Conservation (phyloP, 1,140 invertebrate genomes). For the Nylanderia fulva region DNA sequence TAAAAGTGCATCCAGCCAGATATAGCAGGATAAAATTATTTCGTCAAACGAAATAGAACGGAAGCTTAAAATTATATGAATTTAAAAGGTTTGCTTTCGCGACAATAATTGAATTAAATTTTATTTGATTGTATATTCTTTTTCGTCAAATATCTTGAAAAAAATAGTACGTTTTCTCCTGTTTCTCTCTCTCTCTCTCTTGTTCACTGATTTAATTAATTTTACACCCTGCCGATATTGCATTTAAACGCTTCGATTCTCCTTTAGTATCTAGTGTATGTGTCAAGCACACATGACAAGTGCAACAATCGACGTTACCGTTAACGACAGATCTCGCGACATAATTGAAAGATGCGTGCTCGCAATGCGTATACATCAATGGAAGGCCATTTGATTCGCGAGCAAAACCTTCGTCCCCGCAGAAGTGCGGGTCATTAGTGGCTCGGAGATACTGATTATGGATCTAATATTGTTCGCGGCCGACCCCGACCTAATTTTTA, state of each 20-base stretch:
- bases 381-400: slow-evolving; percentile 36
- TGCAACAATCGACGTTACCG: slow-evolving; percentile 51
- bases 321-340: slow-evolving; percentile 24
- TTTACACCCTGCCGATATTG: slow-evolving; percentile 5
- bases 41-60: background rate
- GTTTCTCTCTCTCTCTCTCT: background rate
- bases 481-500: slow-evolving; percentile 56
- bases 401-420: slow-evolving; percentile 30
- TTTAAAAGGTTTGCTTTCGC: background rate
- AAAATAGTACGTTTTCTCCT: background rate
- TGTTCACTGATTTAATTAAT: slow-evolving; percentile 22
- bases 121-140: background rate
- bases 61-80: background rate
- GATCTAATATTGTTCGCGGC: slow-evolving; percentile 25
- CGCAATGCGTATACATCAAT: slow-evolving; percentile 9
- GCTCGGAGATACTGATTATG: slow-evolving; percentile 41
- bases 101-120: background rate
- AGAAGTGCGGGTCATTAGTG: slow-evolving; percentile 29
- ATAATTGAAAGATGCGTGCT: slow-evolving; percentile 19
- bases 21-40: background rate
- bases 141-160: background rate
- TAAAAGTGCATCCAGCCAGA: background rate
- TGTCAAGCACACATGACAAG: slow-evolving; percentile 42
- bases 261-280: background rate
- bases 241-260: slow-evolving; percentile 38